These are phyloP conservation scores for Anguilla megastoma DNA, from an alignment of 2,797 vertebrate genomes.

Conservation along the genomic window DNA sequence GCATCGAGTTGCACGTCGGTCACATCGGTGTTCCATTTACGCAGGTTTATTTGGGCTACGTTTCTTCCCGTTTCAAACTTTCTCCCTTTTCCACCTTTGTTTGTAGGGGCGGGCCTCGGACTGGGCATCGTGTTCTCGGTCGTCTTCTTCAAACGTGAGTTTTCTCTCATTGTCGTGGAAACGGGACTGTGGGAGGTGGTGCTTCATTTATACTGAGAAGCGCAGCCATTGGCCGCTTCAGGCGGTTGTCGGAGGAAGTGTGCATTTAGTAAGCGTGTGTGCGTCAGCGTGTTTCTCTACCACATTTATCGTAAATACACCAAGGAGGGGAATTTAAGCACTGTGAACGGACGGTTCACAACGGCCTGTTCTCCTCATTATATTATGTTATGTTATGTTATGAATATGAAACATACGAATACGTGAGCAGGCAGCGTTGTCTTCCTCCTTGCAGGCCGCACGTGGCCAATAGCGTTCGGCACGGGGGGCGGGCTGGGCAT, in stretches of 20 bases:
- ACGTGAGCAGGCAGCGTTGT: neutral
- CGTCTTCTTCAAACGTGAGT: slow-evolving; percentile 97
- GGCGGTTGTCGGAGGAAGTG: neutral
- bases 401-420: neutral
- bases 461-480: slow-evolving; percentile 86
- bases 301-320: neutral
- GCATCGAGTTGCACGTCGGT: neutral
- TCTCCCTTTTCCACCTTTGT: slow-evolving; percentile 26
- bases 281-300: slow-evolving; percentile 6
- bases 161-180: too few relatives aligned
- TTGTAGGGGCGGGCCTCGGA: slow-evolving; percentile 88
- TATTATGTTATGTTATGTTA: too few relatives aligned
- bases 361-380: too few relatives aligned
- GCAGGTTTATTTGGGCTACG: neutral
- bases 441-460: slow-evolving; percentile 75
- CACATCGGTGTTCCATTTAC: neutral
- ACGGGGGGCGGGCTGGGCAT: slow-evolving; percentile 89
- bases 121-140: slow-evolving; percentile 94
- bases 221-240: neutral
- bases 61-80: neutral
- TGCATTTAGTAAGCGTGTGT: neutral
- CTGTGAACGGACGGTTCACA: neutral
- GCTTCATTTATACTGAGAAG: neutral
- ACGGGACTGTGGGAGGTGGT: neutral
- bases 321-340: neutral